phyloP scores from a whole-genome alignment of 1,140 invertebrate genomes.

The Psilanteris sp. region DNA sequence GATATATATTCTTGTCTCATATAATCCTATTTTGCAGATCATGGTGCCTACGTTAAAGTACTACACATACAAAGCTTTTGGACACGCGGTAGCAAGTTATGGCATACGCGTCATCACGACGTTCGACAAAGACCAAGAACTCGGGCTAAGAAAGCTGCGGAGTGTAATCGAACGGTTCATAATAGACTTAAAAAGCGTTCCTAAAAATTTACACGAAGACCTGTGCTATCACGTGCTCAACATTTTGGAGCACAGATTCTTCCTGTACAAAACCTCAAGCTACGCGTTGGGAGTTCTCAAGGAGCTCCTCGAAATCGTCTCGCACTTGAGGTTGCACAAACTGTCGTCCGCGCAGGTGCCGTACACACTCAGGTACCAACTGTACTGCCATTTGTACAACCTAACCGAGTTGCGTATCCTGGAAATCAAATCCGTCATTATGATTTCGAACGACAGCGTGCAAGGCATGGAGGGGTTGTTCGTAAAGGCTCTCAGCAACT shows the following conservation, averaged over 20 bases:
- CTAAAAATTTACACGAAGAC: conserved; percentile 5
- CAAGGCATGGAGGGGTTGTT: not conserved
- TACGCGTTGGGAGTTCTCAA: conserved; percentile 5
- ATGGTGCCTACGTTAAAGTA: no score
- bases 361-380: conserved; percentile 7
- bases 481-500: conserved; percentile 1
- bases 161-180: no score
- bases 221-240: conserved; percentile 15
- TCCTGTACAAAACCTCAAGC: conserved; percentile 6
- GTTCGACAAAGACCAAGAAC: no score
- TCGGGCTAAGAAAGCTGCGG: no score
- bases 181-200: not conserved
- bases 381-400: conserved; percentile 20
- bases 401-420: not conserved
- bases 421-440: conserved; percentile 24
- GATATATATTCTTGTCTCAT: no score
- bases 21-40: no score
- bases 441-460: conserved; percentile 4
- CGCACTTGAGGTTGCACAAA: conserved; percentile 9
- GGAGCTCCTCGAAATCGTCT: conserved; percentile 3
- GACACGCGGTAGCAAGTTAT: no score
- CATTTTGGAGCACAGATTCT: conserved; percentile 21
- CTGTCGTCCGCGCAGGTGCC: conserved; percentile 16
- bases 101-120: no score
- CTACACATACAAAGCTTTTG: no score